Percentiles rank a stretch among this genome's conserved stretches.
phyloP scores from a whole-genome alignment of 2,113 vertebrate species.

The Lates calcarifer region DNA sequence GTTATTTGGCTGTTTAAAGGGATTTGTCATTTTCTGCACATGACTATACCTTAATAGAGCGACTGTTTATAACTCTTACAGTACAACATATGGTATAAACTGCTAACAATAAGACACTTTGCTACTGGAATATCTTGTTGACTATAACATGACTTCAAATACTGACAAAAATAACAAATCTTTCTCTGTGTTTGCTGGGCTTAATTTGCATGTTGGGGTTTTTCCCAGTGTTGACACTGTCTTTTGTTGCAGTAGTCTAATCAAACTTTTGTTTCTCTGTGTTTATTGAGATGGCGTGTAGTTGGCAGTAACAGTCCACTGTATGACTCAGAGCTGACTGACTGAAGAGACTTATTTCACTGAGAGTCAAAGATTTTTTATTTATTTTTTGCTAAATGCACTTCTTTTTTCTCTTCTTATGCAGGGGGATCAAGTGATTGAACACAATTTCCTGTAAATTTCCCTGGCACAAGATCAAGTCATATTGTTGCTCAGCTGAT shows the following conservation, averaged over 20 bases:
- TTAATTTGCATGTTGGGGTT: constrained; percentile 2
- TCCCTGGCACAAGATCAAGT: constrained; percentile 6
- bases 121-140: not conserved
- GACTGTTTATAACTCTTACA: not conserved
- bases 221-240: not conserved
- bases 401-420: not conserved
- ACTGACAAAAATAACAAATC: constrained; percentile 1
- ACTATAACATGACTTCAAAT: not conserved
- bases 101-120: not conserved
- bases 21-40: not conserved
- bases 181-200: not conserved
- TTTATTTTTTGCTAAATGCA: constrained; percentile 5
- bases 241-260: constrained; percentile 15
- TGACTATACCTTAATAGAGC: not conserved
- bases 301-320: constrained; percentile 16
- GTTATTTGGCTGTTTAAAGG: constrained; percentile 2
- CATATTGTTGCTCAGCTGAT: constrained; percentile 19
- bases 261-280: constrained; percentile 33
- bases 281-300: constrained; percentile 31
- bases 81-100: not conserved
- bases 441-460: constrained; percentile 16
- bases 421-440: not conserved
- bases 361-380: not conserved
- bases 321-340: constrained; percentile 46
- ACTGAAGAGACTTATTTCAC: not conserved